Base-by-base conservation (phyloP, 2,113 vertebrate species). In the Brachyhypopomus occidentalis region DNA sequence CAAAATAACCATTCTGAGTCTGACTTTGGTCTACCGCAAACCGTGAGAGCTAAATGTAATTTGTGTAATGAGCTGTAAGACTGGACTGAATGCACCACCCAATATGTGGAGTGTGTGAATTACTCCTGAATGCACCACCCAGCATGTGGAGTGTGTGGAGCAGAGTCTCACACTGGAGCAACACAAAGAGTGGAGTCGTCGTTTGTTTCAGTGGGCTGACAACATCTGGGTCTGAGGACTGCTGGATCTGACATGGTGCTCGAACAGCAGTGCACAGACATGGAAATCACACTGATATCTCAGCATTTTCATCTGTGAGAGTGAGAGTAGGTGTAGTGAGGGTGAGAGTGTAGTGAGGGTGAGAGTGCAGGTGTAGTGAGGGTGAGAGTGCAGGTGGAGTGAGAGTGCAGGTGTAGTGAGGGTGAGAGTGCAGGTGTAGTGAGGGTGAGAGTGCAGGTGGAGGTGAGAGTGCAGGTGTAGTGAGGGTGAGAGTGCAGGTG, bases 361-460 rank as follows among this genome's bases (percentile, higher is more conserved):
- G 45, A 5, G 48, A 72, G 66, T 58, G 48, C 45, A n/a, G 67
- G 60, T 74, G 62, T n/a, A n/a, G n/a, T n/a, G n/a, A n/a, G n/a
- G n/a, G n/a, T 69, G 66, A 22, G 63, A 56, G 22, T 70, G 63
- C 62, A 91, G 36, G 36, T 38, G 41, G 4, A 9, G 45, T 14
- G 45, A 52, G 12, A 14, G 45, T 11, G 45, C 2, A 3, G 73
- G 60, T 74, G 60, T n/a, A n/a, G n/a, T n/a, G n/a, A n/a, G n/a
- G n/a, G 22, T 62, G 45, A 11, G 60, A 72, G 66, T 58, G 48
- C 41, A n/a, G 73, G 60, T 74, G 60, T n/a, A n/a, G n/a, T n/a
- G n/a, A n/a, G n/a, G n/a, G n/a, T 67, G 66, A n/a, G 62, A 55
- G n/a, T 70, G 63, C 62, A 91, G 36, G n/a, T 30, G 30, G 30